A percentile compares a stretch with the other conserved stretches of the same genome.
Conservation (phyloP, 2,113 vertebrate genomes). For the Siniperca chuatsi region DNA sequence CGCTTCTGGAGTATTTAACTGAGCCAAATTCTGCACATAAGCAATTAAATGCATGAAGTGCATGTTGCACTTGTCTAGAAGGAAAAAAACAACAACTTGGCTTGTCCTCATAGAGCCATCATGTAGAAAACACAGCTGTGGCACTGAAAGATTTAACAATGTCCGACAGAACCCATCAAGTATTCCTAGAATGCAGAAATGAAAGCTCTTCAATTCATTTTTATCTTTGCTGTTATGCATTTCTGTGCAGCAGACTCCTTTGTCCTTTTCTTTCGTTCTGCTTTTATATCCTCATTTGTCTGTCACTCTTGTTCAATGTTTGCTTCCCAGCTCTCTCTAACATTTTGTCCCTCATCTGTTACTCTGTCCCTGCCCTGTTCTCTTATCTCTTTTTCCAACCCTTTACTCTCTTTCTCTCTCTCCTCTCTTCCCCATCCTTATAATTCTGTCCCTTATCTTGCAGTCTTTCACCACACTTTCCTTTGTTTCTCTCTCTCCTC, state of each 20-base stretch:
- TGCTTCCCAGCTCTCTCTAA: background rate
- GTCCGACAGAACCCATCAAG: constrained; percentile 24
- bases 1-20: constrained; percentile 8
- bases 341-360: background rate
- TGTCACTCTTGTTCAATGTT: constrained; percentile 11
- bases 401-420: background rate
- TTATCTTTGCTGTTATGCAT: background rate
- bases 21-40: constrained; percentile 16
- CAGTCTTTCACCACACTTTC: constrained; percentile 20
- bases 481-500: constrained; percentile 12
- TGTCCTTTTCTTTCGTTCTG: constrained; percentile 1
- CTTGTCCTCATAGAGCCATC: background rate
- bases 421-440: background rate
- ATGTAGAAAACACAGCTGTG: constrained; percentile 22
- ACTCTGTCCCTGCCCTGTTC: background rate
- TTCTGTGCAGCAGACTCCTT: background rate
- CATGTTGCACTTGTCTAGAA: constrained; percentile 7
- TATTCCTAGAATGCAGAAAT: constrained; percentile 28
- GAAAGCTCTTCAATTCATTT: constrained; percentile 23
- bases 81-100: background rate
- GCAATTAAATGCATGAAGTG: background rate
- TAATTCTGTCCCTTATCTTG: constrained; percentile 10
- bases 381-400: constrained; percentile 25
- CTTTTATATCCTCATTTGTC: constrained; percentile 16
- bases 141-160: constrained; percentile 1